phyloP scores from a whole-genome alignment of 2,113 vertebrate species.

The Tursiops truncatus region DNA sequence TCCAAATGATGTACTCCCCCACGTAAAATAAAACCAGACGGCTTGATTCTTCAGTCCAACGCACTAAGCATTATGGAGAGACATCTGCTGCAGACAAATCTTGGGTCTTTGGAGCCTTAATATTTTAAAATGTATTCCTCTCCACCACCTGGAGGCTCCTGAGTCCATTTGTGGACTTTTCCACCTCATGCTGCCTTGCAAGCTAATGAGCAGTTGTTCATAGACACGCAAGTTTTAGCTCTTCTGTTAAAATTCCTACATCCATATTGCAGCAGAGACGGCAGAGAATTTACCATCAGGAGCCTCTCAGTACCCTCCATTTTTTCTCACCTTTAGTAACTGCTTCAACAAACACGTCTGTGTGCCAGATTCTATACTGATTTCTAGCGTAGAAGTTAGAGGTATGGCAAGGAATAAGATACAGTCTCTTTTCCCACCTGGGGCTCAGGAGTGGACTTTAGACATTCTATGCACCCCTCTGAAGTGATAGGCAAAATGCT shows the following conservation, averaged over 20 bases:
- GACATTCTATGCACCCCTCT: neutral
- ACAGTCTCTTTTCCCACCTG: neutral
- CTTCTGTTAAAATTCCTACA: neutral
- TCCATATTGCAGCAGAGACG: neutral
- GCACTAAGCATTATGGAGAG: conserved; percentile 49
- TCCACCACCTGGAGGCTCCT: conserved; percentile 57
- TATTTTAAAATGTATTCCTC: conserved; percentile 63
- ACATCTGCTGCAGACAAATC: conserved; percentile 65
- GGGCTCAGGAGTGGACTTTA: neutral
- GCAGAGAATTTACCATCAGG: neutral
- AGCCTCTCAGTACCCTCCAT: neutral
- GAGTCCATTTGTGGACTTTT: conserved; percentile 42
- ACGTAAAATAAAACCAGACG: conserved; percentile 50
- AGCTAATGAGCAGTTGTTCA: conserved; percentile 12
- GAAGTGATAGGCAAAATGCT: neutral
- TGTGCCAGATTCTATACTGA: neutral
- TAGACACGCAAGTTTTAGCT: neutral
- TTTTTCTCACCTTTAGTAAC: neutral
- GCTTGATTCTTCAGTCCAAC: conserved; percentile 46
- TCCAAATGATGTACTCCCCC: conserved; percentile 22
- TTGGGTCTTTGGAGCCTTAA: conserved; percentile 44
- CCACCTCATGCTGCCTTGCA: conserved; percentile 26
- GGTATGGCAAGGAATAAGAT: neutral
- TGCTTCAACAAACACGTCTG: neutral
- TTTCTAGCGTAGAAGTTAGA: neutral